These are phyloP conservation scores for Hirtodrosophila confusa DNA, from an alignment of 2,888 invertebrate genomes.

Conservation along the genomic window DNA sequence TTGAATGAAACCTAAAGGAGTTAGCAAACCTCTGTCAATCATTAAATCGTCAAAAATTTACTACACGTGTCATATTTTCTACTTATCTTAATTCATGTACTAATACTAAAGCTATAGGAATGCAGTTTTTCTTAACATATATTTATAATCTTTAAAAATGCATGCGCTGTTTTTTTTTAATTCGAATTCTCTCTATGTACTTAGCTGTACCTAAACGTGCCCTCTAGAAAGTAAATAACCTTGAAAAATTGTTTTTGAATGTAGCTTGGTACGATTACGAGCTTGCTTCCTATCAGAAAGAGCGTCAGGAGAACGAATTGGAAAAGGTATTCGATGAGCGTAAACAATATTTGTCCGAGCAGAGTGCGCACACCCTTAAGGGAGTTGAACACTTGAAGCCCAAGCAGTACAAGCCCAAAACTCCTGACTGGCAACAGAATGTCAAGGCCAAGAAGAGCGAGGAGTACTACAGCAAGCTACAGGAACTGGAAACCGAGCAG, in stretches of 20 bases:
- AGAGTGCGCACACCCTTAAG: conserved; percentile 86
- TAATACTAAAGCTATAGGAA: conserved; percentile 47
- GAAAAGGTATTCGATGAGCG: conserved; percentile 95
- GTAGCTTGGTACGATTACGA: conserved; percentile 97
- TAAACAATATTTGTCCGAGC: conserved; percentile 88
- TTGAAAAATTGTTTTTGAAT: conserved; percentile 51
- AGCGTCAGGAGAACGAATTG: conserved; percentile 91
- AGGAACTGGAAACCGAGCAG: conserved; percentile 93
- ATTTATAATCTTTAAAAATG: conserved; percentile 9
- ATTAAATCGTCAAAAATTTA: conserved; percentile 11
- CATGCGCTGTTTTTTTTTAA: conserved; percentile 35
- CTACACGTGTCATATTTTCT: conserved; percentile 29
- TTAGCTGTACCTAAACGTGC: conserved; percentile 5
- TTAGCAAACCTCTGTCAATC: conserved; percentile 48
- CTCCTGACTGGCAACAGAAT: conserved; percentile 93
- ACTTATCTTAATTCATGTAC: conserved; percentile 41
- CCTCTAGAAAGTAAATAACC: conserved; percentile 20
- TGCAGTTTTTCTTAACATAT: conserved; percentile 35
- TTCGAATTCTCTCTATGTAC: conserved; percentile 21
- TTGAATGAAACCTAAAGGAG: conserved; percentile 46
- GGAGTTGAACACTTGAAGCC: conserved; percentile 86
- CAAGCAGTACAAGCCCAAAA: conserved; percentile 89
- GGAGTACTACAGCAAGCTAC: conserved; percentile 92
- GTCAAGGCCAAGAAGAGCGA: conserved; percentile 92
- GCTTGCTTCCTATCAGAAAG: conserved; percentile 92